phyloP scores from a whole-genome alignment of 2,113 vertebrate species.

The Eclectus roratus region DNA sequence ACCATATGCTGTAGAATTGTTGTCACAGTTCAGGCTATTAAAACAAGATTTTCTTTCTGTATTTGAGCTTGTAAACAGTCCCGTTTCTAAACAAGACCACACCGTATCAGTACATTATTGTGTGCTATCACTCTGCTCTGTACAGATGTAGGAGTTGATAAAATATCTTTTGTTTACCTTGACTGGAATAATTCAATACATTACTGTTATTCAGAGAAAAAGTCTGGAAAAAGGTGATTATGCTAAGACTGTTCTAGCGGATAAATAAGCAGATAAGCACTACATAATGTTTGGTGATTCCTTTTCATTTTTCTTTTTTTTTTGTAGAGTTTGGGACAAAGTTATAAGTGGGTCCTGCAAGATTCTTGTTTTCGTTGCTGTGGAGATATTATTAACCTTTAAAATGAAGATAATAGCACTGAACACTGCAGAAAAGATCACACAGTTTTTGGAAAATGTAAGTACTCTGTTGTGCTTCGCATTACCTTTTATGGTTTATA shows the following conservation, averaged over 20 bases:
- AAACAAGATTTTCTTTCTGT: neutral
- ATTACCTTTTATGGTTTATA: neutral
- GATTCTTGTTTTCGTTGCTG: conserved; percentile 93
- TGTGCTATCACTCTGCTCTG: neutral
- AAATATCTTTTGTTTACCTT: neutral
- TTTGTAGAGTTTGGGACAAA: conserved; percentile 94
- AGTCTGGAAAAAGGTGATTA: neutral
- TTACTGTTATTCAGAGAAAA: neutral
- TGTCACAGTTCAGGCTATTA: neutral
- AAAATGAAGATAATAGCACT: conserved; percentile 91
- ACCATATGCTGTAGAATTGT: neutral
- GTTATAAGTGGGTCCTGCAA: conserved; percentile 98
- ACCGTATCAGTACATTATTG: neutral
- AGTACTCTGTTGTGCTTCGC: conserved; percentile 60
- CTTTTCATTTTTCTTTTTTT: neutral
- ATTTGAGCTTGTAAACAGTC: neutral
- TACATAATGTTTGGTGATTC: neutral
- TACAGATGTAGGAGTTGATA: neutral
- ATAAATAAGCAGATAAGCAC: neutral
- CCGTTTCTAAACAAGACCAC: neutral
- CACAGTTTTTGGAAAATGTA: conserved; percentile 89
- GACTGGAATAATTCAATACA: neutral
- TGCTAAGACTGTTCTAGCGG: neutral
- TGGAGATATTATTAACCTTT: conserved; percentile 94
- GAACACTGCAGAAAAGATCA: conserved; percentile 83